Conservation (phyloP, 2,888 invertebrate species). For the Pyrrhosoma nymphula region DNA sequence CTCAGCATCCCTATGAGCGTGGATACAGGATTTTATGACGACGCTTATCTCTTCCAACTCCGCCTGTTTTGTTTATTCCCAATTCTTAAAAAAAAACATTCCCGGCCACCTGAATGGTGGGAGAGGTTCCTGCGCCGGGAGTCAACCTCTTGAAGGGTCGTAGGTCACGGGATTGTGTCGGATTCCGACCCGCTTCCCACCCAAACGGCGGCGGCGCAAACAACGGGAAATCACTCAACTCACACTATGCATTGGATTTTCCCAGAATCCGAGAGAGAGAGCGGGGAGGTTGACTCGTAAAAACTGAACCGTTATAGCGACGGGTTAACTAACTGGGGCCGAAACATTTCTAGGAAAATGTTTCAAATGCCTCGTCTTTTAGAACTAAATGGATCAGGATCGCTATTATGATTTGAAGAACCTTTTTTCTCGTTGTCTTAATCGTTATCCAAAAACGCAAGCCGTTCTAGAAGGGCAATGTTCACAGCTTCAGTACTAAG, state of each 20-base stretch:
- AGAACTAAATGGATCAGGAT: no score
- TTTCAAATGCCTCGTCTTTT: background rate
- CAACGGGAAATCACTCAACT: slow-evolving; percentile 5
- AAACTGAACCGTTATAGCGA: background rate
- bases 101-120: background rate
- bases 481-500: no score
- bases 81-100: background rate
- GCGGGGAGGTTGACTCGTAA: background rate
- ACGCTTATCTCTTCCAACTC: no score
- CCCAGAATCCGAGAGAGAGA: background rate
- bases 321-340: background rate
- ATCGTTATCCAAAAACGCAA: no score
- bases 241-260: background rate
- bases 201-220: background rate
- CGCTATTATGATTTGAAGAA: no score
- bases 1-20: no score
- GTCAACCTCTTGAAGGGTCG: background rate
- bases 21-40: no score
- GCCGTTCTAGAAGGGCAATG: no score
- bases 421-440: no score
- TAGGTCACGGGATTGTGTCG: background rate
- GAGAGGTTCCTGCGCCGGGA: background rate
- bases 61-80: background rate
- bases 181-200: slow-evolving; percentile 15
- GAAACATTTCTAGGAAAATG: background rate